A percentile compares a stretch with the other conserved stretches of the same genome.
Conservation (phyloP, 2,113 vertebrate genomes). For the Brienomyrus brachyistius region DNA sequence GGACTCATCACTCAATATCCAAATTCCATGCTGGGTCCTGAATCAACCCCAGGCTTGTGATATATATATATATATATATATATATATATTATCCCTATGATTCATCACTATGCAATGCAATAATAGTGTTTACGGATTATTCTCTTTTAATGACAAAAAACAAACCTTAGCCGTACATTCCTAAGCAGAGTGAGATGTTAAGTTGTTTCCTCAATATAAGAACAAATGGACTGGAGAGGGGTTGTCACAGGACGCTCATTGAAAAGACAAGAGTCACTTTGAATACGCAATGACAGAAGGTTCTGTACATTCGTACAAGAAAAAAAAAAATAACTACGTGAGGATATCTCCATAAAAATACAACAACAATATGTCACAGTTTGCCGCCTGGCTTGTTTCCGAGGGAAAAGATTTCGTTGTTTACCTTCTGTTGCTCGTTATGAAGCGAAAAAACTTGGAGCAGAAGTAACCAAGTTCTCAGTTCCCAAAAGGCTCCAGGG, state of each 20-base stretch:
- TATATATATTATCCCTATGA: not conserved
- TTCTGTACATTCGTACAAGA: not conserved
- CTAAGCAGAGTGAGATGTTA: not conserved
- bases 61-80: not conserved
- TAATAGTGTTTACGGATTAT: not conserved
- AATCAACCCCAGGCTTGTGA: conserved; percentile 9
- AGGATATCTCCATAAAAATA: not conserved
- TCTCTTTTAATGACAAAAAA: not conserved
- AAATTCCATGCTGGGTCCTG: conserved; percentile 33
- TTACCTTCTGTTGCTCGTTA: conserved; percentile 14
- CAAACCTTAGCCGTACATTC: not conserved
- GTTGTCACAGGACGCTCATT: not conserved
- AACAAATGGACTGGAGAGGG: not conserved
- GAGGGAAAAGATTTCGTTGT: not conserved
- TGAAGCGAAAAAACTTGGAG: not conserved
- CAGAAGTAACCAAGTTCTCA: not conserved
- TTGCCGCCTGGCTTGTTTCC: not conserved
- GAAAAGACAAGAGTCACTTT: not conserved
- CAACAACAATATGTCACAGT: not conserved
- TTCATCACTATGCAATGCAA: not conserved
- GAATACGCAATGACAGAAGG: not conserved
- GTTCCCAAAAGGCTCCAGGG: not conserved
- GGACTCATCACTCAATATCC: conserved; percentile 28
- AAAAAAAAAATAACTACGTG: not conserved
- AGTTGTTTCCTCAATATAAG: not conserved